Base-by-base conservation (phyloP, 2,888 invertebrate species). In the Yponomeuta cagnagella region DNA sequence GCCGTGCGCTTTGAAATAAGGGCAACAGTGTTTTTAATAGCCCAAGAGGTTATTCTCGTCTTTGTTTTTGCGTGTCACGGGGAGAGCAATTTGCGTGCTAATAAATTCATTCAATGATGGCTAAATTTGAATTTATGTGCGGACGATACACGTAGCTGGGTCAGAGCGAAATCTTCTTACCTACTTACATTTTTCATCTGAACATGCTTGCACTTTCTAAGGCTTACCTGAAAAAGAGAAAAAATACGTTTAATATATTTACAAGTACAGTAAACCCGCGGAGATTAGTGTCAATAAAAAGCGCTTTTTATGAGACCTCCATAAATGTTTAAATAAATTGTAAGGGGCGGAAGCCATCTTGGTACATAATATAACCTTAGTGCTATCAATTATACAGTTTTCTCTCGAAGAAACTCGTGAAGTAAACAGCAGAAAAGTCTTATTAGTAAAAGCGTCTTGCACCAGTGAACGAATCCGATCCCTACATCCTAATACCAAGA, bases 271-370 rank as follows among this genome's bases (percentile, higher is more conserved):
- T 63, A 43, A 63, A 69, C 65, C 31, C 43, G 33, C 65, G 68
- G n/a, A 23, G 33, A 48, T 72, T 70, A 72, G 69, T 71, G 70
- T 70, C 72, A 64, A 74, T 76, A 75, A 76, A 79, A 75, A 71
- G 70, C 74, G 73, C 74, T 73, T 74, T 75, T 81, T 79, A 81
- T 75, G 52, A 75, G 72, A 75, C 68, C 73, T 70, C 70, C 70
- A 70, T 71, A 70, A 63, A 75, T 75, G 77, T 77, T 78, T 78
- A 74, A 74, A 75, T 75, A 75, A 77, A 77, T 75, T 74, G 76
- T 77, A 77, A 69, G 63, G 73, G 74, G 67, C 74, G 78, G 77
- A 77, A 78, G 75, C 76, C 68, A 70, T n/a, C 63, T 69, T 63
- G 48, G 71, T 70, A 71, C 69, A 63, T 72, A 71, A 73, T 72